Percentiles rank a stretch among this genome's conserved stretches.
Conservation (phyloP, 2,888 invertebrate species). For the Augochlorella aurata region DNA sequence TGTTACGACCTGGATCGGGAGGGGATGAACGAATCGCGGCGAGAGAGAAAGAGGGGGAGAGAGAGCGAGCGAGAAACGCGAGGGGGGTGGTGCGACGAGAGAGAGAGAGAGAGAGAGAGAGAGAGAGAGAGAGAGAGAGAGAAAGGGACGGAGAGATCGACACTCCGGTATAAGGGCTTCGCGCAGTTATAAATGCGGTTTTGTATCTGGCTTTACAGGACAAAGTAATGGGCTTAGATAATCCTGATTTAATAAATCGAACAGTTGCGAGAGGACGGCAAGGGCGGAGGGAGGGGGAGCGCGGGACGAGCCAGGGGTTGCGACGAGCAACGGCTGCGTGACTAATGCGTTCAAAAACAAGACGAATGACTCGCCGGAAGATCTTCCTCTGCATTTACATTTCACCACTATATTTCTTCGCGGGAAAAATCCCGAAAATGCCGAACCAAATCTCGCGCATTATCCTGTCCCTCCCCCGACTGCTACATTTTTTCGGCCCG, state of each 20-base stretch:
- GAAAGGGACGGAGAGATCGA: slow-evolving; percentile 21
- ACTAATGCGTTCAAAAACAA: slow-evolving; percentile 79
- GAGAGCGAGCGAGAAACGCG: slow-evolving; percentile 26
- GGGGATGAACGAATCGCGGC: slow-evolving; percentile 3
- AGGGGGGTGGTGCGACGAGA: neutral
- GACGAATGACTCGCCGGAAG: slow-evolving; percentile 61
- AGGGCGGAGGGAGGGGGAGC: slow-evolving; percentile 35
- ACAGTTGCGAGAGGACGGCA: slow-evolving; percentile 77
- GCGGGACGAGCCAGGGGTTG: slow-evolving; percentile 22
- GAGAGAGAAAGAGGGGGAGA: neutral
- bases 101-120: neutral
- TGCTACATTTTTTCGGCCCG: slow-evolving; percentile 3
- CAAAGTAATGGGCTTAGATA: slow-evolving; percentile 80
- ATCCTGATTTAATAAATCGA: slow-evolving; percentile 83
- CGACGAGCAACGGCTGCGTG: slow-evolving; percentile 78
- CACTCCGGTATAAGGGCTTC: slow-evolving; percentile 65
- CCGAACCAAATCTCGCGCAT: slow-evolving; percentile 34
- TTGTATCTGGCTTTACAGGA: slow-evolving; percentile 79
- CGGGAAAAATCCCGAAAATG: slow-evolving; percentile 43
- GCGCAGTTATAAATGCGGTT: slow-evolving; percentile 76
- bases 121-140: slow-evolving; percentile 6
- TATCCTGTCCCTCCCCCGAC: neutral
- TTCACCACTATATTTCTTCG: slow-evolving; percentile 62
- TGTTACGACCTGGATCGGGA: slow-evolving; percentile 38
- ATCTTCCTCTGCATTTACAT: slow-evolving; percentile 64